phyloP scores from a whole-genome alignment of 2,888 invertebrate species.

The Oligia strigilis region DNA sequence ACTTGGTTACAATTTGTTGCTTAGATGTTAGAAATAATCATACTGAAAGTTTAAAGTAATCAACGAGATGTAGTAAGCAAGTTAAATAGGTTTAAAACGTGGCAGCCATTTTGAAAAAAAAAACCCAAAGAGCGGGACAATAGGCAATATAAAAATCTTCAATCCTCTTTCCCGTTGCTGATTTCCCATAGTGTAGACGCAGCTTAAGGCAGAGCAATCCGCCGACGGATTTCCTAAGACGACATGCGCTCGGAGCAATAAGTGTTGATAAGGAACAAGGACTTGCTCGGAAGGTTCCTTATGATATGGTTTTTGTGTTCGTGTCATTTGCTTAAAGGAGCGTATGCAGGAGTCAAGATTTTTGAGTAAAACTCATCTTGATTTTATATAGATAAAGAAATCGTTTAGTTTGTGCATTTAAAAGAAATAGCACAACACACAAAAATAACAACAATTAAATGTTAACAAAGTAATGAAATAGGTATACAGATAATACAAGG shows the following conservation, averaged over 20 bases:
- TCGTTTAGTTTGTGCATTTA: not conserved
- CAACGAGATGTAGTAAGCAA: too few species aligned
- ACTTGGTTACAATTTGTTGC: too few species aligned
- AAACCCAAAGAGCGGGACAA: too few species aligned
- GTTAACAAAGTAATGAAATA: too few species aligned
- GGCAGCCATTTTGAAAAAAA: too few species aligned
- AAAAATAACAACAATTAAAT: too few species aligned
- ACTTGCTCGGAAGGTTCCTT: slow-evolving; percentile 23
- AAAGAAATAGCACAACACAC: too few species aligned
- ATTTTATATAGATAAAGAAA: too few species aligned
- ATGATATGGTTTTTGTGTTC: slow-evolving; percentile 27
- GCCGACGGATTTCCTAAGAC: slow-evolving; percentile 56
- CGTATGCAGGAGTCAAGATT: not conserved
- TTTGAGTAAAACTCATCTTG: not conserved
- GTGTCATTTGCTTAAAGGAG: slow-evolving; percentile 13
- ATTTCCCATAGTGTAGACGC: not conserved
- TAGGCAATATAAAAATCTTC: too few species aligned
- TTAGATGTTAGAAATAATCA: too few species aligned
- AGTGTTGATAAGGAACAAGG: slow-evolving; percentile 60
- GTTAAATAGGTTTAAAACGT: too few species aligned
- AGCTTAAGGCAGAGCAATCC: slow-evolving; percentile 49
- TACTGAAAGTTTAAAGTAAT: too few species aligned
- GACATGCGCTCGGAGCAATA: slow-evolving; percentile 62
- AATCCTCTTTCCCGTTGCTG: not conserved
- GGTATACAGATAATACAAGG: not conserved